A percentile compares a stretch with the other conserved stretches of the same genome.
These are phyloP conservation scores for Vanessa tameamea DNA, from an alignment of 1,140 invertebrate species.

Conservation along the genomic window DNA sequence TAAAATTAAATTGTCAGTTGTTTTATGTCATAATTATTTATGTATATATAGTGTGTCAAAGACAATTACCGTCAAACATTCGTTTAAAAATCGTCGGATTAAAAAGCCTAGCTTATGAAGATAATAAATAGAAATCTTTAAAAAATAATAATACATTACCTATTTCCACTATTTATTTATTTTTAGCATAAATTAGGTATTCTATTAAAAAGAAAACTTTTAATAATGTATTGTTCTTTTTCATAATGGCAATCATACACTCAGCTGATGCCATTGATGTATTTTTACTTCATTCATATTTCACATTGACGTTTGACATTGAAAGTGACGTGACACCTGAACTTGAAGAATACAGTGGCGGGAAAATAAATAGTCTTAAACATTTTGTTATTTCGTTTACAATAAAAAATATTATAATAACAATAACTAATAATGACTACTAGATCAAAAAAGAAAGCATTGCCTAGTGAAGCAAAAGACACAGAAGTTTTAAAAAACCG, in stretches of 20 bases:
- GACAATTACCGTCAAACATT: no score
- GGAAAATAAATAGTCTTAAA: background rate
- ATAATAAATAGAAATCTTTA: no score
- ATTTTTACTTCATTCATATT: constrained; percentile 1
- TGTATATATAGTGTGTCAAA: no score
- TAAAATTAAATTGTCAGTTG: background rate
- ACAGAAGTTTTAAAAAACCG: constrained; percentile 44
- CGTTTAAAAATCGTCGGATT: no score
- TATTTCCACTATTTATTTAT: no score
- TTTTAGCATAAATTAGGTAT: no score
- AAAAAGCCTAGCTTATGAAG: no score
- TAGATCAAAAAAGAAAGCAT: constrained; percentile 53
- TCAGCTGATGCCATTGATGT: constrained; percentile 57
- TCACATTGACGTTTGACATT: background rate
- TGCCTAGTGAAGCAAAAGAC: constrained; percentile 23
- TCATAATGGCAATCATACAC: constrained; percentile 38
- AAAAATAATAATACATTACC: no score
- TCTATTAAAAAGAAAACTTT: constrained; percentile 25
- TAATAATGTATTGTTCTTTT: constrained; percentile 8
- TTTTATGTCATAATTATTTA: no score
- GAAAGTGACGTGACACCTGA: constrained; percentile 22
- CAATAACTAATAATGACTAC: constrained; percentile 48
- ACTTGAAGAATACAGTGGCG: constrained; percentile 1
- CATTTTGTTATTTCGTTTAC: constrained; percentile 5
- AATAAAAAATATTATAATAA: background rate